A percentile compares a stretch with the other conserved stretches of the same genome.
These are phyloP conservation scores for Ichneumon xanthorius DNA, from an alignment of 2,888 invertebrate genomes.

Conservation along the genomic window DNA sequence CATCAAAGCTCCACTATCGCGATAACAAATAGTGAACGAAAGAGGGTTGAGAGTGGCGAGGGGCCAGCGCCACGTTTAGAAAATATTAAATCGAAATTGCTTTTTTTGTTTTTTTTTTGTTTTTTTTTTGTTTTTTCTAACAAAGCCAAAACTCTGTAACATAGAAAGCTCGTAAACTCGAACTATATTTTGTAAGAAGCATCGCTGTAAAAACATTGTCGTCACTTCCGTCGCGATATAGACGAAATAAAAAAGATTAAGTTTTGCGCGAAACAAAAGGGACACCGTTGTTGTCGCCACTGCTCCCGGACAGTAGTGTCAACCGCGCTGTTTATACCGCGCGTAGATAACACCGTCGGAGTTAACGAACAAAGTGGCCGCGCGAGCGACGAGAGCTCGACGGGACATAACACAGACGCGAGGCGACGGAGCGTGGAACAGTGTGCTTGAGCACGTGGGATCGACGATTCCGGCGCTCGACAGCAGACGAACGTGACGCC, in stretches of 20 bases:
- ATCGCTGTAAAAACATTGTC: conserved; percentile 1
- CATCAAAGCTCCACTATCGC: conserved; percentile 29
- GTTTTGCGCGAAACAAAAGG: conserved; percentile 12
- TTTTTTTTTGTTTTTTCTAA: neutral
- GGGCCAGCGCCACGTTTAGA: conserved; percentile 11
- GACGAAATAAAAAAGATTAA: neutral
- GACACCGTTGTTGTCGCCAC: conserved; percentile 20
- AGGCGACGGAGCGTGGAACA: conserved; percentile 36
- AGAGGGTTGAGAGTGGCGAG: conserved; percentile 41
- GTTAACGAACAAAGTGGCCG: conserved; percentile 8
- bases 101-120: too few relatives aligned
- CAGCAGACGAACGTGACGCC: conserved; percentile 27
- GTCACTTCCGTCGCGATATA: neutral
- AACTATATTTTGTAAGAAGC: neutral
- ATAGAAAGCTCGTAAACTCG: conserved; percentile 14
- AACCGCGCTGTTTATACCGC: conserved; percentile 16
- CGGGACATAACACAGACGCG: conserved; percentile 2
- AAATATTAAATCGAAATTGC: neutral
- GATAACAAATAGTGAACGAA: conserved; percentile 53
- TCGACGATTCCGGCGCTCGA: conserved; percentile 45
- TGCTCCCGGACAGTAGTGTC: conserved; percentile 20
- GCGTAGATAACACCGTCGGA: conserved; percentile 22
- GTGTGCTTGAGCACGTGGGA: conserved; percentile 57
- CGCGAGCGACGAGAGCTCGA: neutral
- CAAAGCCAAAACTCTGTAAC: conserved; percentile 3